phyloP scores from a whole-genome alignment of 2,797 vertebrate species.

The Gallinago solitaria region DNA sequence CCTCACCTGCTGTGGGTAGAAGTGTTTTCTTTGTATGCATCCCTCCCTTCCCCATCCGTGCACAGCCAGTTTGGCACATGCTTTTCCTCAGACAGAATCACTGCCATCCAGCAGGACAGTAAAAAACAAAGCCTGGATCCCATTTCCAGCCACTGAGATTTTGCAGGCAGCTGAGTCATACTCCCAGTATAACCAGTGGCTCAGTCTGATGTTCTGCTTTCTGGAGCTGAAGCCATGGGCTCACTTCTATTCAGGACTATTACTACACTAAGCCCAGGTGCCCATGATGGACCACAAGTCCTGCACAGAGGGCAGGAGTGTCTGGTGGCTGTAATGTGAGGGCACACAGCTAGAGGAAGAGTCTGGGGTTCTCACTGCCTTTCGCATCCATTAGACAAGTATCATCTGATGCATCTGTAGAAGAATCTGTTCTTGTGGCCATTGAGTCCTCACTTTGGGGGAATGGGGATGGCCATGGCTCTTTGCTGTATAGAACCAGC shows the following conservation, averaged over 20 bases:
- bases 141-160: neutral
- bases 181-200: neutral
- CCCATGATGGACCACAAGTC: rapidly evolving
- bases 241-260: neutral
- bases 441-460: neutral
- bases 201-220: neutral
- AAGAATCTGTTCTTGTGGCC: neutral
- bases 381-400: neutral
- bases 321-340: neutral
- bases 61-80: neutral
- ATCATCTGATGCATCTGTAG: rapidly evolving
- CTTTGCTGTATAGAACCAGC: neutral
- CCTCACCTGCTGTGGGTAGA: neutral
- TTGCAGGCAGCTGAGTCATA: neutral
- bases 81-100: neutral
- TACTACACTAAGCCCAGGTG: neutral
- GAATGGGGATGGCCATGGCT: neutral
- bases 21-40: neutral
- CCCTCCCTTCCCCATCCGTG: neutral
- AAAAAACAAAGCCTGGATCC: neutral
- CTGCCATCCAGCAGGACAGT: neutral
- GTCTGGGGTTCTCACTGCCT: neutral
- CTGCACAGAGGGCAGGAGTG: neutral
- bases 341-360: neutral
- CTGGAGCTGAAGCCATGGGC: neutral